Evolutionary conservation across 2,888 invertebrate species (phyloP).

Genomic region (Dione vanillae): DNA sequence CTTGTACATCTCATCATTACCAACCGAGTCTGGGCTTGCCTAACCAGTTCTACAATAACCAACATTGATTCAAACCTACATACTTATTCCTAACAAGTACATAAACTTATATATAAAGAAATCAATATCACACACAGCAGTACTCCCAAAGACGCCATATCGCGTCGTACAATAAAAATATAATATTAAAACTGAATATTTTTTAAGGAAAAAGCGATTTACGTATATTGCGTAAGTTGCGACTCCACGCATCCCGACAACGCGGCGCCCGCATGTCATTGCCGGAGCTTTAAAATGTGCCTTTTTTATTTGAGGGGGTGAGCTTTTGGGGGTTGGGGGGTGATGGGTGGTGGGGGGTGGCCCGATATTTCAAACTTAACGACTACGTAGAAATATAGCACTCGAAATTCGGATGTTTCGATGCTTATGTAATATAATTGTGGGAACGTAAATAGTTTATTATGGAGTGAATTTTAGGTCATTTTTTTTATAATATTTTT

Average conservation of each 20-base stretch:
- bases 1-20: too few species aligned
- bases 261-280: conserved; percentile 82
- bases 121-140: background rate
- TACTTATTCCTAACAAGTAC: background rate
- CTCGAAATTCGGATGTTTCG: conserved; percentile 66
- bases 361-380: conserved; percentile 83
- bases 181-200: conserved; percentile 7
- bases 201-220: conserved; percentile 6
- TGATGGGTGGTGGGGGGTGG: background rate
- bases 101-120: background rate
- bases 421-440: conserved; percentile 35
- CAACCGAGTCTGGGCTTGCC: too few species aligned
- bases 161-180: background rate
- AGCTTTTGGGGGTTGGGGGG: conserved; percentile 52
- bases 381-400: conserved; percentile 80
- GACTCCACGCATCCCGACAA: conserved; percentile 56
- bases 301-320: conserved; percentile 77
- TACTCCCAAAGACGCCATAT: background rate
- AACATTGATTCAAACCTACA: background rate
- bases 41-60: background rate
- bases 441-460: conserved; percentile 36
- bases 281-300: conserved; percentile 82
- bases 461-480: background rate
- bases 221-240: conserved; percentile 31
- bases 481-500: too few species aligned